Percentiles rank a stretch among this genome's conserved stretches.
These are phyloP conservation scores for Loripinus fragilis DNA, from an alignment of 2,888 invertebrate species.

Conservation along the genomic window DNA sequence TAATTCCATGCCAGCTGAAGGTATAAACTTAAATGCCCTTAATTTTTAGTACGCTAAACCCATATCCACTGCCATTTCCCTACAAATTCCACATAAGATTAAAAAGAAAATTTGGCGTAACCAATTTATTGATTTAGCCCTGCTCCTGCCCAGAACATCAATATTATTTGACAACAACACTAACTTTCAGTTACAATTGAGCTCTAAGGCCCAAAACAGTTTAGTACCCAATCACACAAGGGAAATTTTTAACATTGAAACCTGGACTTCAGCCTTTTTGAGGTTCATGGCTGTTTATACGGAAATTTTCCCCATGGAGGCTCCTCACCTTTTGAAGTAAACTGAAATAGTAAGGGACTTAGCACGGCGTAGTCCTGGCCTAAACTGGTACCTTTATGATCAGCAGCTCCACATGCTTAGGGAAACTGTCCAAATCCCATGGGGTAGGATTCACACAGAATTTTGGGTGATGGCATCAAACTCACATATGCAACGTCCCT, in stretches of 20 bases:
- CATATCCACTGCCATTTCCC: no score
- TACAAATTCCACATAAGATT: no score
- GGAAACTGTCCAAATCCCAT: not conserved
- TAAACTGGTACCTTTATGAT: not conserved
- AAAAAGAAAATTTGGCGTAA: no score
- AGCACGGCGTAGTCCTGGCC: not conserved
- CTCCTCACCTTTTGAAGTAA: no score
- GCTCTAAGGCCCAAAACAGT: not conserved
- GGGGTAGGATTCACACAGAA: not conserved
- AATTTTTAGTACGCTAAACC: no score
- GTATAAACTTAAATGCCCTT: no score
- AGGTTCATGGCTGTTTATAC: not conserved
- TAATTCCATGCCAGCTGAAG: no score
- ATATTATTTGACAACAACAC: no score
- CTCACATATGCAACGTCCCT: conserved; percentile 1
- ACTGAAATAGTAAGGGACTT: conserved; percentile 12
- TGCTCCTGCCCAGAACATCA: no score
- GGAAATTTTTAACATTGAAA: not conserved
- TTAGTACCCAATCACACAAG: conserved; percentile 1
- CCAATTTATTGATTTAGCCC: no score
- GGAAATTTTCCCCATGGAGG: no score
- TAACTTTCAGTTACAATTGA: no score
- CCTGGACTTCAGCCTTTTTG: not conserved
- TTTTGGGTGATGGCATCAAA: conserved; percentile 7
- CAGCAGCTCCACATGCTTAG: not conserved